Percentiles rank a stretch among this genome's conserved stretches.
Evolutionary conservation across 1,140 invertebrate species (phyloP).

Genomic region (Heliconius eleuchia): DNA sequence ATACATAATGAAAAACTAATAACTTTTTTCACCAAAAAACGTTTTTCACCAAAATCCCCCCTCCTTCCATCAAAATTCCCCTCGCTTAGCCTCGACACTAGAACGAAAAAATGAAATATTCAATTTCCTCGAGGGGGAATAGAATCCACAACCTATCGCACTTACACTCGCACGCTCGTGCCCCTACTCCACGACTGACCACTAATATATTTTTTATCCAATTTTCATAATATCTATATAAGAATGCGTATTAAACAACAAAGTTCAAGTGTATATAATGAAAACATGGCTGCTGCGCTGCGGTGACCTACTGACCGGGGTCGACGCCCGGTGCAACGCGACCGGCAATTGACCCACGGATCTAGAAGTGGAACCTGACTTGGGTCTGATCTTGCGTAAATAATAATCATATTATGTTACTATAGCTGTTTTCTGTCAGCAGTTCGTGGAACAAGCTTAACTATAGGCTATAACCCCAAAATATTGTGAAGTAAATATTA

Average conservation of each 20-base stretch:
- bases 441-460: neutral
- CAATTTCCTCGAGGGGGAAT: no score
- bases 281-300: slow-evolving; percentile 50
- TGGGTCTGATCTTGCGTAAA: slow-evolving; percentile 40
- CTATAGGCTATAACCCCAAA: neutral
- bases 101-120: no score
- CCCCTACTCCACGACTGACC: no score
- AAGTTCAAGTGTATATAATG: slow-evolving; percentile 71
- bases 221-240: neutral
- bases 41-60: no score
- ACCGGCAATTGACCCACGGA: slow-evolving; percentile 60
- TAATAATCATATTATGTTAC: slow-evolving; percentile 31
- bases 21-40: no score
- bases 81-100: no score
- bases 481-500: neutral
- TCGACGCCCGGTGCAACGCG: slow-evolving; percentile 63
- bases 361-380: slow-evolving; percentile 54
- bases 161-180: no score
- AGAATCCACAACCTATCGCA: no score
- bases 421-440: neutral
- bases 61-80: no score
- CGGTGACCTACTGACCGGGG: slow-evolving; percentile 73
- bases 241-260: slow-evolving; percentile 50
- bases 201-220: no score
- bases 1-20: no score